Evolutionary conservation across 2,888 invertebrate genomes (phyloP).

Genomic region (Ligdia adustata): DNA sequence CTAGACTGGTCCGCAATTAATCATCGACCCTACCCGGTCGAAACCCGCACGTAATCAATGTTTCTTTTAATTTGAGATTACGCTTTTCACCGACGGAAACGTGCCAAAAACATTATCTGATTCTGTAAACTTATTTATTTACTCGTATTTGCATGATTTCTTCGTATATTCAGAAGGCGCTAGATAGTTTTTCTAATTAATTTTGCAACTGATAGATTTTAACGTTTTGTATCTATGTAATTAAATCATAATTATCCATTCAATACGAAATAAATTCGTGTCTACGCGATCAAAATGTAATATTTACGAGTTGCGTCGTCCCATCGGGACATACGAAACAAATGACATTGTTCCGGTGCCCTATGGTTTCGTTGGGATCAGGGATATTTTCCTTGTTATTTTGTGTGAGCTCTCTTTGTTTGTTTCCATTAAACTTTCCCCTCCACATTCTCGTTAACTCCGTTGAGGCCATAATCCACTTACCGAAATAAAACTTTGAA

Average conservation of each 20-base stretch:
- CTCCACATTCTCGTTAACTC: conserved; percentile 4
- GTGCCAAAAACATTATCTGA: conserved; percentile 30
- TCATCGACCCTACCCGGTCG: conserved; percentile 52
- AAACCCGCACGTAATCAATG: conserved; percentile 54
- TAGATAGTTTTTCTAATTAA: background rate
- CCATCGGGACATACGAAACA: conserved; percentile 38
- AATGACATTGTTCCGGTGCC: conserved; percentile 39
- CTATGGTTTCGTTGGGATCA: conserved; percentile 35
- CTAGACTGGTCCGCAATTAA: conserved; percentile 59
- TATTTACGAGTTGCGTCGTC: conserved; percentile 34
- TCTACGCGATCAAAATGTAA: conserved; percentile 35
- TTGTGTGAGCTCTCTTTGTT: conserved; percentile 22
- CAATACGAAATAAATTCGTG: conserved; percentile 26
- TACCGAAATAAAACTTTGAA: background rate
- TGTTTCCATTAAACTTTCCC: conserved; percentile 11
- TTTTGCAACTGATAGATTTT: conserved; percentile 9
- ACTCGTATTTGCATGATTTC: conserved; percentile 16
- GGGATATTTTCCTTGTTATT: conserved; percentile 32
- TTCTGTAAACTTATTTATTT: conserved; percentile 34
- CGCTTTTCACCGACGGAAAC: conserved; percentile 34
- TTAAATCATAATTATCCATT: conserved; percentile 29
- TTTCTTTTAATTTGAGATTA: conserved; percentile 59
- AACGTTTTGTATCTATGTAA: conserved; percentile 8
- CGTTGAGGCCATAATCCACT: conserved; percentile 2
- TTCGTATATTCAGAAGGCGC: conserved; percentile 4